phyloP scores from a whole-genome alignment of 2,888 invertebrate genomes.

The Nemoura dubitans region DNA sequence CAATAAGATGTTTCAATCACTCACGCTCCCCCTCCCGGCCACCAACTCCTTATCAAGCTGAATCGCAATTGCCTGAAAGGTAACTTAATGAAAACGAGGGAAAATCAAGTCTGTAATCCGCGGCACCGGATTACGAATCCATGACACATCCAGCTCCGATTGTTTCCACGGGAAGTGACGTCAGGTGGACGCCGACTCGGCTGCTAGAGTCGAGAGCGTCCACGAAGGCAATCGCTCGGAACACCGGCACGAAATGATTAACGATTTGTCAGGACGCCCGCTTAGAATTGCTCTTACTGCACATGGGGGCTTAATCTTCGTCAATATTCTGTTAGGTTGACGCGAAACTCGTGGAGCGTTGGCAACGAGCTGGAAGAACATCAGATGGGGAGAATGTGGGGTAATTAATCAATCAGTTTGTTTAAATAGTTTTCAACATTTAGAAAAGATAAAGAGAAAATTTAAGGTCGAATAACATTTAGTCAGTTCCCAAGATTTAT shows the following conservation, averaged over 20 bases:
- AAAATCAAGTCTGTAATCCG: background rate
- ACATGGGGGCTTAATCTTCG: background rate
- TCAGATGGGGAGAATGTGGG: background rate
- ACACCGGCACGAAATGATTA: background rate
- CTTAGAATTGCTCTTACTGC: background rate
- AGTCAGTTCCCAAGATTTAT: too few relatives aligned
- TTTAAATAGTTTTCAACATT: background rate
- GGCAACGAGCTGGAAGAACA: background rate
- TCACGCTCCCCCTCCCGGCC: background rate
- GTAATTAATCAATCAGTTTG: background rate
- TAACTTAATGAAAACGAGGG: background rate
- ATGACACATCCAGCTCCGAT: background rate
- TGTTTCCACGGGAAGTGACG: background rate
- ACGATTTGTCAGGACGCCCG: background rate
- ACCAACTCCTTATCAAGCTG: background rate
- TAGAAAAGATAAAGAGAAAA: background rate
- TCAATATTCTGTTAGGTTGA: background rate
- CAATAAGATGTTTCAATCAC: constrained; percentile 2
- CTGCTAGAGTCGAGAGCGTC: background rate
- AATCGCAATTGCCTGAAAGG: background rate
- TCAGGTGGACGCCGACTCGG: background rate
- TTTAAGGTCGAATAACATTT: background rate
- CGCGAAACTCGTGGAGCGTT: background rate
- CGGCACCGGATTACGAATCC: background rate
- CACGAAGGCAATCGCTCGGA: background rate